Percentiles rank a stretch among this genome's conserved stretches.
Conservation (phyloP, 2,797 vertebrate genomes). For the Pteropus rufus region DNA sequence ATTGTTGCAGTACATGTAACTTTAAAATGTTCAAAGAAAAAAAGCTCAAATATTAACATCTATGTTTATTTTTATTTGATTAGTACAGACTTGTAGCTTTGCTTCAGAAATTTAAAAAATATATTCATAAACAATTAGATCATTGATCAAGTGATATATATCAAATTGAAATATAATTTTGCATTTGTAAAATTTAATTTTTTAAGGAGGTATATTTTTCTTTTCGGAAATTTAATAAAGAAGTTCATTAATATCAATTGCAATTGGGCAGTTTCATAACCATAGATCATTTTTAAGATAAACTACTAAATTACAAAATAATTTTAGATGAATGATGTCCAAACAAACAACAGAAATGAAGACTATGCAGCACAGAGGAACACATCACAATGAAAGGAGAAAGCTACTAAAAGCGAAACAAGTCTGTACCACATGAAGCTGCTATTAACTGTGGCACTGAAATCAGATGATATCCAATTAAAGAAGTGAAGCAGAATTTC, state of each 20-base stretch:
- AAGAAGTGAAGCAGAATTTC: conserved; percentile 61
- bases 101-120: conserved; percentile 28
- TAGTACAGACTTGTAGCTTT: conserved; percentile 80
- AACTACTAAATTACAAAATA: not conserved
- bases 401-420: conserved; percentile 51
- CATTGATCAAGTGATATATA: not conserved
- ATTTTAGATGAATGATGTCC: conserved; percentile 36
- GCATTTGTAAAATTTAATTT: conserved; percentile 20
- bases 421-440: conserved; percentile 76
- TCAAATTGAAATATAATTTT: conserved; percentile 33
- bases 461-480: conserved; percentile 73
- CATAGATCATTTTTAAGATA: conserved; percentile 41
- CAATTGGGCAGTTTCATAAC: not conserved
- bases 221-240: conserved; percentile 28
- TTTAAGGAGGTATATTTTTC: not conserved
- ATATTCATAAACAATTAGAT: not conserved
- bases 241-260: not conserved
- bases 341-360: conserved; percentile 19
- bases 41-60: not conserved
- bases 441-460: conserved; percentile 47
- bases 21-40: conserved; percentile 34
- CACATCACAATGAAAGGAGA: conserved; percentile 16
- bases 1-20: conserved; percentile 64
- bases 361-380: not conserved
- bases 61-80: not conserved